Conservation (phyloP, 2,797 vertebrate species). For the Atherinosoma microstoma region DNA sequence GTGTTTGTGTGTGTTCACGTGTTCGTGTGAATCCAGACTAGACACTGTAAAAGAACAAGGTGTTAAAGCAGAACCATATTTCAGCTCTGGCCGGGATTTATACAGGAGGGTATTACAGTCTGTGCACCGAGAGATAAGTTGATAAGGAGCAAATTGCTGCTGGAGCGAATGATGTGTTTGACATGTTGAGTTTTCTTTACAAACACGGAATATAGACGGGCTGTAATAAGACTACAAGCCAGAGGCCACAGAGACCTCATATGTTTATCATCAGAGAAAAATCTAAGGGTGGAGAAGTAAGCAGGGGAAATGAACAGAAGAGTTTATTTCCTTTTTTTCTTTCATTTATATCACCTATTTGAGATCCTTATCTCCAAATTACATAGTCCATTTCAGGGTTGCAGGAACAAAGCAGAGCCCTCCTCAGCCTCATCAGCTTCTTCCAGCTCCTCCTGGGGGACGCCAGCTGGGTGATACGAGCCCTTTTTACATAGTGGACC, state of each 20-base stretch:
- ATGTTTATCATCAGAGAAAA: background rate
- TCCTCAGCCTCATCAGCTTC: background rate
- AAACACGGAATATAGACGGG: background rate
- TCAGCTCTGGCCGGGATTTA: conserved; percentile 36
- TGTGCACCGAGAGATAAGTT: background rate
- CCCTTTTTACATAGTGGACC: background rate
- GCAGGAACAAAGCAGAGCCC: background rate
- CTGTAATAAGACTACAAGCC: background rate
- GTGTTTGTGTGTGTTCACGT: conserved; percentile 10
- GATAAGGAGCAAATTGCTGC: background rate
- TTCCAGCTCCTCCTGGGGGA: background rate
- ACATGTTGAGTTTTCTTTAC: background rate
- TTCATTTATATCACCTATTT: background rate
- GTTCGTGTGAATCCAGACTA: conserved; percentile 34
- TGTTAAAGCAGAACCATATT: conserved; percentile 70
- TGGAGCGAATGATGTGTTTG: background rate
- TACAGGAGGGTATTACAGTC: too few relatives aligned
- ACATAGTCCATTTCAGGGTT: background rate
- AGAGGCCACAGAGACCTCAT: background rate
- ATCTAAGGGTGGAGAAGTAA: background rate
- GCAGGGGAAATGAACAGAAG: background rate
- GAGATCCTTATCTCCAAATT: background rate
- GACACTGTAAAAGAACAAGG: conserved; percentile 41
- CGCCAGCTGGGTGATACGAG: background rate
- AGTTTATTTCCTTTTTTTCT: background rate